phyloP scores from a whole-genome alignment of 1,140 invertebrate species.

The Papilio polyxenes region DNA sequence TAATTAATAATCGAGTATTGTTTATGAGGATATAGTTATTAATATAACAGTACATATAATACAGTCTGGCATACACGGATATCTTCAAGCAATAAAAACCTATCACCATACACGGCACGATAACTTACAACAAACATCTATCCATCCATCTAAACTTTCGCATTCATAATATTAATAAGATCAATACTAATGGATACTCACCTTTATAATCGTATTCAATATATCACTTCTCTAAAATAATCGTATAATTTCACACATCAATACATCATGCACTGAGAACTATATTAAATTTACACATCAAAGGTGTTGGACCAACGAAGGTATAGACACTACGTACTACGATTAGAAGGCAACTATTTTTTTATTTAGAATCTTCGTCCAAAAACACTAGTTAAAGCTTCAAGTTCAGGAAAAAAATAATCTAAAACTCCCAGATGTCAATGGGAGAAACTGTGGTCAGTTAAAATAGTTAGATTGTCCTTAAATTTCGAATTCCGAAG shows the following conservation, averaged over 20 bases:
- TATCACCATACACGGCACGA: too few species aligned
- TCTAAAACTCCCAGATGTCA: conserved; percentile 39
- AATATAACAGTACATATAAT: too few species aligned
- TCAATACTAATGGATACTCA: conserved; percentile 35
- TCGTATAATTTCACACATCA: conserved; percentile 50
- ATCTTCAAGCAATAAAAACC: too few species aligned
- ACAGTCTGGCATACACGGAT: too few species aligned
- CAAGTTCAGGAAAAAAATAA: conserved; percentile 37
- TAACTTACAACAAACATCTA: too few species aligned
- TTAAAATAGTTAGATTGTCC: conserved; percentile 28
- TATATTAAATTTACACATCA: conserved; percentile 48
- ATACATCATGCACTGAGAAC: conserved; percentile 48
- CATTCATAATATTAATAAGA: neutral
- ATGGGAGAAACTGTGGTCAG: conserved; percentile 30
- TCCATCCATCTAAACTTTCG: too few species aligned
- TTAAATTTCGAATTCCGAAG: conserved; percentile 36
- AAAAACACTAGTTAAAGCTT: conserved; percentile 53
- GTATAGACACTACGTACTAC: conserved; percentile 51
- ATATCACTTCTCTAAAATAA: conserved; percentile 48
- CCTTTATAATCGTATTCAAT: conserved; percentile 37
- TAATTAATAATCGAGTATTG: too few species aligned
- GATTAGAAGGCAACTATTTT: conserved; percentile 65
- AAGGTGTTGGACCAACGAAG: conserved; percentile 64
- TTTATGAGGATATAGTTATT: too few species aligned
- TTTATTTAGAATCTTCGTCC: conserved; percentile 45